Percentiles rank a stretch among this genome's conserved stretches.
Conservation (phyloP, 92 coral and sea anemone genomes). For the Porites cylindrica region DNA sequence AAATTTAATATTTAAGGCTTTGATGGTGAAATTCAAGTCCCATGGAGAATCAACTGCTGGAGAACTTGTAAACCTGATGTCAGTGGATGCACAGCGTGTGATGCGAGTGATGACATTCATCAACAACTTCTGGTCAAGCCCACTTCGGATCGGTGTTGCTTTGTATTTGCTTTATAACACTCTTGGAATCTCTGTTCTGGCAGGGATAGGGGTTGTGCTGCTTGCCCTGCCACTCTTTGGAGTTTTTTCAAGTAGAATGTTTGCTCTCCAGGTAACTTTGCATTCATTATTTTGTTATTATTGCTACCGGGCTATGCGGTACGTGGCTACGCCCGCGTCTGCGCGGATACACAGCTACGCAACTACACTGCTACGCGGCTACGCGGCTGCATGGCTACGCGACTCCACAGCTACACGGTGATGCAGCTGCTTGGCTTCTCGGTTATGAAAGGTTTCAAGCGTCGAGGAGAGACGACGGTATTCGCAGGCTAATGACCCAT, state of each 20-base stretch:
- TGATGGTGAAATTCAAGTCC: slow-evolving; percentile 73
- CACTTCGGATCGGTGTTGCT: slow-evolving; percentile 54
- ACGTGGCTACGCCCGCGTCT: no score
- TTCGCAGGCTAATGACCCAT: no score
- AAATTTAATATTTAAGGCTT: slow-evolving; percentile 64
- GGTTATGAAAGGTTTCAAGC: neutral
- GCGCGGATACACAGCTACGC: no score
- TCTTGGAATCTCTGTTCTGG: slow-evolving; percentile 83
- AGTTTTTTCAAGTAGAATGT: slow-evolving; percentile 34
- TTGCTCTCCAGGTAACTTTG: slow-evolving; percentile 25
- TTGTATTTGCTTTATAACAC: slow-evolving; percentile 74
- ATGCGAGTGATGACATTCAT: slow-evolving; percentile 80
- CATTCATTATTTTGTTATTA: no score
- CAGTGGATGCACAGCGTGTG: slow-evolving; percentile 91
- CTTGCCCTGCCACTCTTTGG: slow-evolving; percentile 75
- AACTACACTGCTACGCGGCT: no score
- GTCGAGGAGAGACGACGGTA: no score
- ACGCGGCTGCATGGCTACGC: no score
- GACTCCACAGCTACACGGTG: no score
- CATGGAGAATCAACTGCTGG: slow-evolving; percentile 88
- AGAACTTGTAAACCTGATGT: slow-evolving; percentile 92
- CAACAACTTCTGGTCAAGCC: slow-evolving; percentile 89
- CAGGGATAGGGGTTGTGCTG: slow-evolving; percentile 89
- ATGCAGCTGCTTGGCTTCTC: no score
- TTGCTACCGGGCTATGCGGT: no score